Base-by-base conservation (phyloP, 2,797 vertebrate genomes). In the Austrolebias charrua region DNA sequence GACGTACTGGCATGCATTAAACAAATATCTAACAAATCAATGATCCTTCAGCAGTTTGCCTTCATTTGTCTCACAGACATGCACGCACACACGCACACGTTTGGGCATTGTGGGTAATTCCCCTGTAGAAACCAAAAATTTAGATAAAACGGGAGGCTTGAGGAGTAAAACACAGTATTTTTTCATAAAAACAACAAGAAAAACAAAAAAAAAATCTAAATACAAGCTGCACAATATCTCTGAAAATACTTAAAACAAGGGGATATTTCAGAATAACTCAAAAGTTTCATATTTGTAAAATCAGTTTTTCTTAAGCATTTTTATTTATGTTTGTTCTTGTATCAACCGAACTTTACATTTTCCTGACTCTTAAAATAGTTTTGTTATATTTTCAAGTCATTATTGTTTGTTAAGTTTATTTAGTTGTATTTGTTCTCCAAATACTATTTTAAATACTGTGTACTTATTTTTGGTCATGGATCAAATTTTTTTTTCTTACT, bases 21-120 rank as follows among this genome's bases (percentile, higher is more conserved):
- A 40, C 58, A 69, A 68, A 52, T 43, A 52, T 24, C 0, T 12
- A 12, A 13, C 10, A 38, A 38, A 56, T 20, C 67, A 74, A 66
- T 58, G 51, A 33, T 10, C 38, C 11, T 40, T 66, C 57, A 40
- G 70, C 72, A 29, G 0, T 47, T 63, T 59, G 61, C 61, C 35
- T 63, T 66, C n/a, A 55, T 48, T 43, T 50, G 33, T 70, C 51
- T 48, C 42, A 49, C 50, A 61, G 69, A 71, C 71, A 3, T 3
- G 24, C 24, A 24, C 78, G 66, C 75, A 82, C 67, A 77, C 73
- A 73, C 49, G 56, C 61, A 75, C 71, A 6, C 6, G 31, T 33
- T 33, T 33, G 31, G 9, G 31, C 6, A 6, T 43, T 54, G 33
- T 24, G 12, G 19, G 10, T 18, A 5, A 2, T 24, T 42, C 6